Evolutionary conservation across 2,797 vertebrate genomes (phyloP), one percentile per base, ranked within the genome.

Genomic region (Centropyge bicolor): DNA sequence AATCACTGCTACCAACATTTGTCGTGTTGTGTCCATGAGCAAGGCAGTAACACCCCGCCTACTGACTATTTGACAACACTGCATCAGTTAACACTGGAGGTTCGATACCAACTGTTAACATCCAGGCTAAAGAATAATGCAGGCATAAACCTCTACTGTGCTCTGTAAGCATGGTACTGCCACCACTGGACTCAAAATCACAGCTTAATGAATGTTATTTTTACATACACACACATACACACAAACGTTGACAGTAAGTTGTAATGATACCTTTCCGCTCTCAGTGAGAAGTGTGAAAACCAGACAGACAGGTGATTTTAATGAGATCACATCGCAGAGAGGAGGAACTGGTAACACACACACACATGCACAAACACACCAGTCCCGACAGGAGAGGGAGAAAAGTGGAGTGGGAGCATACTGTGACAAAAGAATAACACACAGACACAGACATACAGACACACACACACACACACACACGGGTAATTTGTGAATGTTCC

Each of bases 261-360:
- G 31, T 63, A 76, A 68, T 66, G 71, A 76, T 66, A 71, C 68
- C 57, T 51, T 49, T 56, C 43, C 1, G 19, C 75, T 59, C 61
- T 77, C 61, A 66, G 65, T 60, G 24, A 76, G 87, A 41, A 66
- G 66, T 78, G 71, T 70, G 76, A 79, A 89, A 84, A 78, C 11
- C 3, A 77, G 87, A 88, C 65, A 22, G 57, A 66, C 14, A 81
- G 59, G 75, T 46, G 56, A 85, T 85, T 89, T 81, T 88, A 87
- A 87, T 82, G 80, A 84, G 78, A 73, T 77, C 51, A 72, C 70
- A 75, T 87, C 75, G 81, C 74, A 85, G 62, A 63, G 49, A 72
- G 52, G 12, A 27, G 46, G 41, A 52, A 56, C 49, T 31, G 16
- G 10, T 57, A 31, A 31, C 27, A 52, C 24, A 36, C 14, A n/a